Percentiles rank a stretch among this genome's conserved stretches.
phyloP scores from a whole-genome alignment of 37 sponge, comb jelly and placozoan species.

The Dysidea cf. avara region DNA sequence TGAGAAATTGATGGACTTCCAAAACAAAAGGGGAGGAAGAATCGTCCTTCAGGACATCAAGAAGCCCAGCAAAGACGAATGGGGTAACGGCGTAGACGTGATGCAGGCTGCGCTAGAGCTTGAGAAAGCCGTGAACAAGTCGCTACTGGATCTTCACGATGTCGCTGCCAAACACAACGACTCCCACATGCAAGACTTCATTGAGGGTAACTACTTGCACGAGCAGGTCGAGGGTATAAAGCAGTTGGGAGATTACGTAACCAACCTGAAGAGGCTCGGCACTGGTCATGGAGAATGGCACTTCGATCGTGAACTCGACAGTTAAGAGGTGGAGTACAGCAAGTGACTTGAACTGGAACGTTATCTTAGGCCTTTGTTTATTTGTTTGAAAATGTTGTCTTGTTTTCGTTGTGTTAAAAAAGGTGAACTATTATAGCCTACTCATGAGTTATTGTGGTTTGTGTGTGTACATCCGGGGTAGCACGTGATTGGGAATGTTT shows the following conservation, averaged over 20 bases:
- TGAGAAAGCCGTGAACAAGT: constrained; percentile 79
- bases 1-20: constrained; percentile 77
- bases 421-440: no score
- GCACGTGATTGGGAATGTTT: no score
- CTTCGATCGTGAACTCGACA: no score
- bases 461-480: no score
- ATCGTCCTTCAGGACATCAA: constrained; percentile 68
- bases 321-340: no score
- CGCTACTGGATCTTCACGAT: constrained; percentile 81
- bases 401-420: no score
- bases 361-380: no score
- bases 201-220: constrained; percentile 48
- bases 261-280: constrained; percentile 74
- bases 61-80: constrained; percentile 73
- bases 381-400: no score
- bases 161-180: constrained; percentile 60
- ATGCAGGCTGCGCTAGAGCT: constrained; percentile 75
- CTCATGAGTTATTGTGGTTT: no score
- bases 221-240: constrained; percentile 87
- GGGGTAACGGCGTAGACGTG: constrained; percentile 72
- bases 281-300: constrained; percentile 82
- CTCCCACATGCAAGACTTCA: constrained; percentile 51
- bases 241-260: constrained; percentile 70
- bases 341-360: no score
- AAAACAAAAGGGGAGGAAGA: constrained; percentile 74